Conservation (phyloP, 23 tunicate species). For the Styela clava region DNA sequence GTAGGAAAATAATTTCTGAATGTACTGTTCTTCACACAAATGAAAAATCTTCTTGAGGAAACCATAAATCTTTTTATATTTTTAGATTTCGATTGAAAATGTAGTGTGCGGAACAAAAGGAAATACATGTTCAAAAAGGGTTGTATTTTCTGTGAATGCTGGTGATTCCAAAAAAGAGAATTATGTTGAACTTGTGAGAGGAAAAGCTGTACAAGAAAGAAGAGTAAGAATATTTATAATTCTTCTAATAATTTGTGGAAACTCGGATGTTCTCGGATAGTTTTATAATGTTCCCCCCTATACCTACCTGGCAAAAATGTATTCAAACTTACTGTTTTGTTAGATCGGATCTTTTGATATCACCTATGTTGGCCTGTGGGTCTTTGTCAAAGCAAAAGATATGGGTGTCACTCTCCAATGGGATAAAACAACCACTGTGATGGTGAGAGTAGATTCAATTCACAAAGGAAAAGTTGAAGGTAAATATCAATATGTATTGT, state of each 20-base stretch:
- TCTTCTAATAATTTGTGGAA: not conserved
- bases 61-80: no score
- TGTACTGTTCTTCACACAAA: no score
- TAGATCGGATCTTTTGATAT: constrained; percentile 92
- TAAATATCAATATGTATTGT: no score
- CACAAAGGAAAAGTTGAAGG: constrained; percentile 87
- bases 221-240: constrained; percentile 67
- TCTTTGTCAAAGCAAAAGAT: constrained; percentile 82
- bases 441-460: constrained; percentile 76
- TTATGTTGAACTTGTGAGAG: constrained; percentile 85
- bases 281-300: not conserved
- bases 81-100: constrained; percentile 87
- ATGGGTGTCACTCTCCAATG: constrained; percentile 92
- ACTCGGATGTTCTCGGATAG: not conserved
- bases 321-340: not conserved
- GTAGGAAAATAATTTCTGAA: no score
- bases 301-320: no score
- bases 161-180: constrained; percentile 66
- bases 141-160: constrained; percentile 74
- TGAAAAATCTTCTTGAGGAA: no score
- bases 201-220: constrained; percentile 82
- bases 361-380: constrained; percentile 92
- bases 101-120: constrained; percentile 89
- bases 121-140: constrained; percentile 85
- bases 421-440: constrained; percentile 82